Evolutionary conservation across 2,888 invertebrate species (phyloP).

Genomic region (Tipula lateralis): DNA sequence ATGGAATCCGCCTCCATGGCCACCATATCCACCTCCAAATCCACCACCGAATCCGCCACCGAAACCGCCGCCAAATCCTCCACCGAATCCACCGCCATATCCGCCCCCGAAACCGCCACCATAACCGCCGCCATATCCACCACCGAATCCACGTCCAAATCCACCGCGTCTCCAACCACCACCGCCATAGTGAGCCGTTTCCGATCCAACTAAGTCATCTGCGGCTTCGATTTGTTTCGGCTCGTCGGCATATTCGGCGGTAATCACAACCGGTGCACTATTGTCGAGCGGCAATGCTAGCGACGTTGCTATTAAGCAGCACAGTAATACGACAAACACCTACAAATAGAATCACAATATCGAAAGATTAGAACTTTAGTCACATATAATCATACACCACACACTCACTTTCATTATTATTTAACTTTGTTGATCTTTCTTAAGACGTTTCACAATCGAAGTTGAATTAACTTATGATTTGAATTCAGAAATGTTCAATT

Average conservation of each 20-base stretch:
- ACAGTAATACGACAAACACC: background rate
- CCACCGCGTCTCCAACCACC: background rate
- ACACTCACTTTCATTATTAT: background rate
- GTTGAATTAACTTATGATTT: background rate
- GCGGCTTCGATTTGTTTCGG: background rate
- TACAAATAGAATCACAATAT: background rate
- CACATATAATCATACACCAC: background rate
- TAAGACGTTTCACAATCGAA: background rate
- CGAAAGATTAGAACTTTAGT: background rate
- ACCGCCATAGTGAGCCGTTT: background rate
- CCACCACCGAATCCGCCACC: slow-evolving; percentile 27
- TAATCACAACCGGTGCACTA: background rate
- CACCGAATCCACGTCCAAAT: background rate
- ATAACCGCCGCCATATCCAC: slow-evolving; percentile 25
- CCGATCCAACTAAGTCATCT: background rate
- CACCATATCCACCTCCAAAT: slow-evolving; percentile 29
- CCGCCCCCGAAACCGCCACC: background rate
- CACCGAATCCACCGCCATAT: slow-evolving; percentile 6
- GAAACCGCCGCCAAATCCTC: background rate
- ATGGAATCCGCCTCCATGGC: slow-evolving; percentile 31
- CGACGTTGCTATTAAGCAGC: background rate
- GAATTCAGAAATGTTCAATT: background rate
- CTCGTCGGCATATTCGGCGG: background rate
- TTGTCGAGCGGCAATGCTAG: background rate
- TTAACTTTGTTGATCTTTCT: background rate